phyloP scores from a whole-genome alignment of 2,888 invertebrate species.

The Ferdinandea cuprea region DNA sequence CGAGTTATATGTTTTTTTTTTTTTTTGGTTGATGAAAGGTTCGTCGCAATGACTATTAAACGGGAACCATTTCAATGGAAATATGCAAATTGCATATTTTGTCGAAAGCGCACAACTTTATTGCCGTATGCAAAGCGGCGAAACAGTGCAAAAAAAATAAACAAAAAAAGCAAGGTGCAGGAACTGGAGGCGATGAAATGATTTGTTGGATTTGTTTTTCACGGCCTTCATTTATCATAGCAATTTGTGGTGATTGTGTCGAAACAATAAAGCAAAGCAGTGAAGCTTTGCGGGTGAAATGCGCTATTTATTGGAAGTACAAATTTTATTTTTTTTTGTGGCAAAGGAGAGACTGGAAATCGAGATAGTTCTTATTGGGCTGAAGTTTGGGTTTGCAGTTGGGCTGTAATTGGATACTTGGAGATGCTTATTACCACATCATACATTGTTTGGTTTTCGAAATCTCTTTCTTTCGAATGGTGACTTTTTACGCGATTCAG shows the following conservation, averaged over 20 bases:
- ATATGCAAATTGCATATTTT: slow-evolving; percentile 69
- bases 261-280: slow-evolving; percentile 28
- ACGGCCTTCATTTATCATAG: slow-evolving; percentile 55
- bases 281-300: no score
- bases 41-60: slow-evolving; percentile 39
- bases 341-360: no score
- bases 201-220: slow-evolving; percentile 64
- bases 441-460: no score
- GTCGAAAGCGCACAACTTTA: slow-evolving; percentile 43
- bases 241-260: slow-evolving; percentile 66
- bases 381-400: no score
- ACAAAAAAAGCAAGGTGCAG: slow-evolving; percentile 39
- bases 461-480: no score
- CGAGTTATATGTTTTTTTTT: no score
- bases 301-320: no score
- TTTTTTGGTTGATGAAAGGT: slow-evolving; percentile 26
- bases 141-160: slow-evolving; percentile 2
- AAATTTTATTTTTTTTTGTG: no score
- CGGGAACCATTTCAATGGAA: slow-evolving; percentile 55
- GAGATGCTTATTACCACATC: no score
- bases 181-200: slow-evolving; percentile 64
- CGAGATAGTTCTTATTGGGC: no score
- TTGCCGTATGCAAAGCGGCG: slow-evolving; percentile 35
- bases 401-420: no score
- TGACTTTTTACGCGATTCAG: no score